Base-by-base conservation (phyloP, 2,888 invertebrate species). In the Cephalotes varians region DNA sequence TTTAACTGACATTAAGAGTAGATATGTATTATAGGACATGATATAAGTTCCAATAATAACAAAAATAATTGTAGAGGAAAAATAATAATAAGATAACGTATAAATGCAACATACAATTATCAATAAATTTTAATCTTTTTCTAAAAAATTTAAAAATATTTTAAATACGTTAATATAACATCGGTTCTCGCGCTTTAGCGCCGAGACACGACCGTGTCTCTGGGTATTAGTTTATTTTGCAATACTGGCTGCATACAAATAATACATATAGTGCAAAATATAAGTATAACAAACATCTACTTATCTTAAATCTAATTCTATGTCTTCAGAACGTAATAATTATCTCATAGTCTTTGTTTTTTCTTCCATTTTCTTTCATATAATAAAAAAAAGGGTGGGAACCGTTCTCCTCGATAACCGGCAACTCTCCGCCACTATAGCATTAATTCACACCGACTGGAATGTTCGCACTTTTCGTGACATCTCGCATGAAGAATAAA, bases 381-480 rank as follows among this genome's bases (percentile, higher is more conserved):
- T 15, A 21, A 37, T 21, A 37, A 60, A 34, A 6, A 47, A 58
- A 28, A 58, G 15, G 6, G 12, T 34, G 40, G 15, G 54, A 37
- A 31, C 15, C 21, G 5, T 76, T 76, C 15, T 21, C 9, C 6
- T 67, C 12, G 54, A 76, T 40, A 49, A n/a, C 9, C 25, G 40
- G 18, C 28, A 73, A 40, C 34, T 15, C 37, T 62, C 31, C 15
- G 7, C 31, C 21, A 31, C 31, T 18, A 1, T 12, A 18, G 7
- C 12, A 25, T 51, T 49, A 76, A 21, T 67, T 76, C 67, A 76
- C 76, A 67, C 28, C 69, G 10, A 10, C 18, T 10, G 25, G 18
- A 56, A 69, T 56, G 56, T 69, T 69, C 69, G 12, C 31, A 40
- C 40, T 54, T 71, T 56, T 79, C n/a, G 25, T 47, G 40, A 62